These are phyloP conservation scores for Oligia latruncula DNA, from an alignment of 2,888 invertebrate species.

Conservation along the genomic window DNA sequence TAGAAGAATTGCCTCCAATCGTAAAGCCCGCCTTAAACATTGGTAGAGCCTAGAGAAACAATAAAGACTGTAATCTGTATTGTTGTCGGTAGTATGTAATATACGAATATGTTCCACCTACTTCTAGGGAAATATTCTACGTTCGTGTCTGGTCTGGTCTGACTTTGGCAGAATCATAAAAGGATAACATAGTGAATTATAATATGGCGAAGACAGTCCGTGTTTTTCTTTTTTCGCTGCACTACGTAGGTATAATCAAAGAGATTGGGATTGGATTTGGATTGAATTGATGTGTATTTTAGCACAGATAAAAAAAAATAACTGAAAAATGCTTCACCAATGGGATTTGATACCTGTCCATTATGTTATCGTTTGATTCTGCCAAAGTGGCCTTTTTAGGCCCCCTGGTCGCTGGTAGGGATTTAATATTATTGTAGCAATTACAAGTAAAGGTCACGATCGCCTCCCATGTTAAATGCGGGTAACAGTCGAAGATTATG, in stretches of 20 bases:
- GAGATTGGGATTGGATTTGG: too few species aligned
- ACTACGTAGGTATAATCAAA: too few species aligned
- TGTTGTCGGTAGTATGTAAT: constrained; percentile 74
- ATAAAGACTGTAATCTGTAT: constrained; percentile 80
- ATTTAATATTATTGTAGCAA: constrained; percentile 33
- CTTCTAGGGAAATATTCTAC: constrained; percentile 68
- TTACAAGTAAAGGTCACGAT: constrained; percentile 10
- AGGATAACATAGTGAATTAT: too few species aligned
- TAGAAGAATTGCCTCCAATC: constrained; percentile 88
- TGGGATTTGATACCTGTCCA: too few species aligned
- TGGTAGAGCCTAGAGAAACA: constrained; percentile 81
- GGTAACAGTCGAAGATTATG: constrained; percentile 12
- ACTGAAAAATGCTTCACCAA: too few species aligned
- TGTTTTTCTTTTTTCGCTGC: too few species aligned
- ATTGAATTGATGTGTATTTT: too few species aligned
- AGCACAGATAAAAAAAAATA: too few species aligned
- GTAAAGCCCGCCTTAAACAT: constrained; percentile 82
- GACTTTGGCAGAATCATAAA: too few species aligned
- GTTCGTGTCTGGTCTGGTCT: constrained; percentile 66
- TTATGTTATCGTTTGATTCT: too few species aligned
- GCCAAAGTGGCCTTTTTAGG: too few species aligned
- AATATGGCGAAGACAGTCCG: too few species aligned
- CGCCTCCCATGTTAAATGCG: not conserved
- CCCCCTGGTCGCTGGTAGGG: constrained; percentile 42
- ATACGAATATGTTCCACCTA: constrained; percentile 71